Evolutionary conservation across 2,113 vertebrate genomes (phyloP).

Genomic region (Microcebus tavaratra): DNA sequence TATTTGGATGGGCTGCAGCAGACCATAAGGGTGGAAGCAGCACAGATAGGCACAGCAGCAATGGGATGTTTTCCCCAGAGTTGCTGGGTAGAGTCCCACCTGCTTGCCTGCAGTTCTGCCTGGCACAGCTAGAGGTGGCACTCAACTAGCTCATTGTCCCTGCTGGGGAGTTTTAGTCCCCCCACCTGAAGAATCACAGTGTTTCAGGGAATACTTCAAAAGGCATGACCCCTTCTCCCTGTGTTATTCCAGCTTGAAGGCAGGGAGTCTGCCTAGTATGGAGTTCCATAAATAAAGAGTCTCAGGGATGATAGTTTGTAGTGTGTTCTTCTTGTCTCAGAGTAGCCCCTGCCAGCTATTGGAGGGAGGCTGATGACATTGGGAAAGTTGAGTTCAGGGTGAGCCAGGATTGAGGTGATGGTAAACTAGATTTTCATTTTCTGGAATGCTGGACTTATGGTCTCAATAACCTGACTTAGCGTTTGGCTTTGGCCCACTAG

Average conservation of each 20-base stretch:
- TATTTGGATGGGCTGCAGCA: not conserved
- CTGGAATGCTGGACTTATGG: not conserved
- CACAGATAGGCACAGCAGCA: not conserved
- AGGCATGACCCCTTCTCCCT: not conserved
- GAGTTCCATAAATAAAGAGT: not conserved
- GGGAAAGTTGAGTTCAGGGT: not conserved
- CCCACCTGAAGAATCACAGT: not conserved
- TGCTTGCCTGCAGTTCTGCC: not conserved
- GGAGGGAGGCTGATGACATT: not conserved
- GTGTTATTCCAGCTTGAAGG: not conserved
- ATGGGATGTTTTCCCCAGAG: not conserved
- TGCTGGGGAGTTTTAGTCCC: not conserved
- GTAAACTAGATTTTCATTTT: not conserved
- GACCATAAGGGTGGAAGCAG: not conserved
- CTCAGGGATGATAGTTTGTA: not conserved
- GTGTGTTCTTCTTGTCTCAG: not conserved
- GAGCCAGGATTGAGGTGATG: not conserved
- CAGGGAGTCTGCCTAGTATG: not conserved
- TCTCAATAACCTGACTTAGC: not conserved
- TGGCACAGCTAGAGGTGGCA: not conserved
- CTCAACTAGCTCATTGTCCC: not conserved
- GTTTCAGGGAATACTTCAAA: not conserved
- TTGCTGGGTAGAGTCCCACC: not conserved
- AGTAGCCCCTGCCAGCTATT: not conserved
- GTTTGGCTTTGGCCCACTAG: not conserved